Conservation (phyloP, 2,888 invertebrate genomes). For the Ferrisia virgata region DNA sequence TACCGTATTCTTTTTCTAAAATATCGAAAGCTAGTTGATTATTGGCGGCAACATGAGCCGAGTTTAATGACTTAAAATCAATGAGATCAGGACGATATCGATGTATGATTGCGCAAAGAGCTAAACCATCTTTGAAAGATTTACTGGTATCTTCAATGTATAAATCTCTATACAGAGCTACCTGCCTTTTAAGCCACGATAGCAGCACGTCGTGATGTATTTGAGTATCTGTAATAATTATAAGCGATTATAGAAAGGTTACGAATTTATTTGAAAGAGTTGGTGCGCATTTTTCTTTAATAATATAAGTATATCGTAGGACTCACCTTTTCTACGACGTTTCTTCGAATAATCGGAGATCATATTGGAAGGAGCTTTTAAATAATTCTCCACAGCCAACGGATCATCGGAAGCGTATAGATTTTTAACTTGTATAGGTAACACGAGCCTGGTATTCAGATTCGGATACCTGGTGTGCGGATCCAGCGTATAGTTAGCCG, state of each 20-base stretch:
- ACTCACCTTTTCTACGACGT: slow-evolving; percentile 62
- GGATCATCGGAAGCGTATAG: slow-evolving; percentile 72
- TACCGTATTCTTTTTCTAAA: slow-evolving; percentile 78
- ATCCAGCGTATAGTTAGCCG: slow-evolving; percentile 80
- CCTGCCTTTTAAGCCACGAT: slow-evolving; percentile 73
- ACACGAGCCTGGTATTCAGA: slow-evolving; percentile 59
- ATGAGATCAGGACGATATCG: slow-evolving; percentile 89
- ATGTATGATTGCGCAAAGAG: slow-evolving; percentile 71
- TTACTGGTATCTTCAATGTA: slow-evolving; percentile 65
- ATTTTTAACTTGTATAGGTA: slow-evolving; percentile 71
- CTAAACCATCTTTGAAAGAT: slow-evolving; percentile 67
- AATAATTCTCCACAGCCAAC: slow-evolving; percentile 57
- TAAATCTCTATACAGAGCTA: slow-evolving; percentile 63
- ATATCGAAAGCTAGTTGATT: slow-evolving; percentile 83
- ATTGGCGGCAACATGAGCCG: slow-evolving; percentile 64
- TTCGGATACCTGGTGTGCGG: slow-evolving; percentile 64
- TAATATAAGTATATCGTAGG: no score
- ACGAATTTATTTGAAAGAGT: background rate
- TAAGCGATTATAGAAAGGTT: slow-evolving; percentile 43
- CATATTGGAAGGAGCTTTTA: slow-evolving; percentile 55
- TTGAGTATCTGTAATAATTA: slow-evolving; percentile 60
- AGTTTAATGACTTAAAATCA: slow-evolving; percentile 66
- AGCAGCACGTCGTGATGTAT: slow-evolving; percentile 72
- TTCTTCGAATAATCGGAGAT: slow-evolving; percentile 62
- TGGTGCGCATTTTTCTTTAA: background rate